Conservation (phyloP, 2,113 vertebrate species). For the Aix galericulata region DNA sequence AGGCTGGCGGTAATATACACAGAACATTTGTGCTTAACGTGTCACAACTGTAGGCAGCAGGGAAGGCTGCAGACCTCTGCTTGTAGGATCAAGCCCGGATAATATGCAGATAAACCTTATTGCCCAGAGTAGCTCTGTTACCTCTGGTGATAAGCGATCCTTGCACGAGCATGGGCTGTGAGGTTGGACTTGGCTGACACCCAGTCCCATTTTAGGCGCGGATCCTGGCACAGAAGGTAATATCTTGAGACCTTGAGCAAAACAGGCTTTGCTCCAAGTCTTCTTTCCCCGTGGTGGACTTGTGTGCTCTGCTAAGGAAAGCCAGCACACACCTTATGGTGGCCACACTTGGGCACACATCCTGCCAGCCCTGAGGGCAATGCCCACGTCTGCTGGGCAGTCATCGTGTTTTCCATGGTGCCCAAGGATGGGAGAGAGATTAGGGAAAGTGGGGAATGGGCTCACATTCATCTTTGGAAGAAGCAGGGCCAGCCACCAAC, state of each 20-base stretch:
- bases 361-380: not conserved
- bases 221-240: not conserved
- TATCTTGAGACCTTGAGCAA: not conserved
- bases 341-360: rapidly evolving
- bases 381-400: not conserved
- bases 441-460: not conserved
- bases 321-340: not conserved
- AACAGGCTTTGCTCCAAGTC: not conserved
- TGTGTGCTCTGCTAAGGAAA: not conserved
- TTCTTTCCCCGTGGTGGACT: not conserved
- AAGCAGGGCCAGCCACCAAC: not conserved
- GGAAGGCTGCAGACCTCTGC: not conserved
- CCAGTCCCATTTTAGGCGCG: not conserved
- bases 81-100: not conserved
- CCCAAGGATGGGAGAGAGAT: not conserved
- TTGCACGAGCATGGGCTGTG: not conserved
- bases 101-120: not conserved
- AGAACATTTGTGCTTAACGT: not conserved
- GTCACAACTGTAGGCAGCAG: not conserved
- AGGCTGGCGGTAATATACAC: not conserved
- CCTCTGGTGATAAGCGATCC: not conserved
- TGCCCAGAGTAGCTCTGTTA: not conserved
- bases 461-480: not conserved
- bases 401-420: not conserved
- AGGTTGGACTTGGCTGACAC: not conserved